phyloP scores from a whole-genome alignment of 1,140 invertebrate genomes.

The Radopholus similis region DNA sequence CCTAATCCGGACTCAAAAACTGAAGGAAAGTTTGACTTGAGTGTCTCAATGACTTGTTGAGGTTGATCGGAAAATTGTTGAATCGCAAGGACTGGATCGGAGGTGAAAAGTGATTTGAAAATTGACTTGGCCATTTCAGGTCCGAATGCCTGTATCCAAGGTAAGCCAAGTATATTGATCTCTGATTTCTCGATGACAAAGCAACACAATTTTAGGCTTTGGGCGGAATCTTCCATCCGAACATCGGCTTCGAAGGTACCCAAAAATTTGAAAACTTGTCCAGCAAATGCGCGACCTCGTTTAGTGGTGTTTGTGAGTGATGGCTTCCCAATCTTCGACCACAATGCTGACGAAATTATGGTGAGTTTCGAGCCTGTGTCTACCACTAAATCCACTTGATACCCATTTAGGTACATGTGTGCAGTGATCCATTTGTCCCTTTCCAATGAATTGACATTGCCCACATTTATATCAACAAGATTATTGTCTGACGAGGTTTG shows the following conservation, averaged over 20 bases:
- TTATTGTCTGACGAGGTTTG: no score
- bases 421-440: no score
- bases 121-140: neutral
- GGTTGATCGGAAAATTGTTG: neutral
- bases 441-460: no score
- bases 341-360: no score
- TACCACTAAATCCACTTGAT: no score
- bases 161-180: neutral
- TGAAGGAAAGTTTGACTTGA: constrained; percentile 1
- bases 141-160: neutral
- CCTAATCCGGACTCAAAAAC: constrained; percentile 6
- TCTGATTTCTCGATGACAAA: neutral
- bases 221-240: neutral
- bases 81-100: neutral
- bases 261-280: neutral
- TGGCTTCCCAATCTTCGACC: neutral
- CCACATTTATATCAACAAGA: no score
- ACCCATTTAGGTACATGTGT: no score
- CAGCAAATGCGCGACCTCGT: neutral
- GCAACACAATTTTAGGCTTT: neutral
- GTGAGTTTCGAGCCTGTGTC: no score
- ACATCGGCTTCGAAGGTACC: neutral
- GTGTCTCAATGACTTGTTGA: neutral
- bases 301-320: neutral
- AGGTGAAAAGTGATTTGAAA: neutral